These are phyloP conservation scores for Aleiodes leptofemur DNA, from an alignment of 2,888 invertebrate genomes.

Conservation along the genomic window DNA sequence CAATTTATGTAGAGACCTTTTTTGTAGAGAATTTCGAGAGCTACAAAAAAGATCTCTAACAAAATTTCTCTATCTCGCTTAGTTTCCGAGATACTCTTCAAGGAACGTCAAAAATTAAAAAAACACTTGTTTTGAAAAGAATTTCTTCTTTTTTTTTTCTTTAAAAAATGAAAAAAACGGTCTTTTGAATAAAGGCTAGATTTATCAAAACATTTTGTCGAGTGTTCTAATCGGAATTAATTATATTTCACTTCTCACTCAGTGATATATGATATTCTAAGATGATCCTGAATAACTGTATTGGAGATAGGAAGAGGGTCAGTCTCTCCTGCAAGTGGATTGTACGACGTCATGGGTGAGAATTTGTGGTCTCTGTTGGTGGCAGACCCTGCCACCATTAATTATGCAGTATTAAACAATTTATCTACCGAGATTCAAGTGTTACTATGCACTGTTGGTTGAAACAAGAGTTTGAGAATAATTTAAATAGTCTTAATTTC, in stretches of 20 bases:
- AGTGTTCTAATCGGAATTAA: slow-evolving; percentile 15
- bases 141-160: too few relatives aligned
- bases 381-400: slow-evolving; percentile 60
- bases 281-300: slow-evolving; percentile 29
- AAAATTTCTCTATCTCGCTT: too few relatives aligned
- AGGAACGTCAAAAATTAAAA: too few relatives aligned
- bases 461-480: neutral
- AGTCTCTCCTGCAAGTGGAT: slow-evolving; percentile 46
- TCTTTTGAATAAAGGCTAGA: too few relatives aligned
- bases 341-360: slow-evolving; percentile 58
- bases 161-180: too few relatives aligned
- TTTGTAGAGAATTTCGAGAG: too few relatives aligned
- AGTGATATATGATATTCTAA: slow-evolving; percentile 20
- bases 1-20: too few relatives aligned
- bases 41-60: too few relatives aligned
- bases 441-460: slow-evolving; percentile 1
- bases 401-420: slow-evolving; percentile 65
- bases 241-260: slow-evolving; percentile 2
- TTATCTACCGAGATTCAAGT: slow-evolving; percentile 54
- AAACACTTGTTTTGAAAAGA: too few relatives aligned
- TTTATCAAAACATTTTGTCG: too few relatives aligned
- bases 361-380: slow-evolving; percentile 60
- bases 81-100: too few relatives aligned
- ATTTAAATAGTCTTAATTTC: slow-evolving; percentile 11
- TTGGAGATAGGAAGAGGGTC: slow-evolving; percentile 41